Evolutionary conservation across 1,140 invertebrate genomes (phyloP).

Genomic region (Sinella curviseta): DNA sequence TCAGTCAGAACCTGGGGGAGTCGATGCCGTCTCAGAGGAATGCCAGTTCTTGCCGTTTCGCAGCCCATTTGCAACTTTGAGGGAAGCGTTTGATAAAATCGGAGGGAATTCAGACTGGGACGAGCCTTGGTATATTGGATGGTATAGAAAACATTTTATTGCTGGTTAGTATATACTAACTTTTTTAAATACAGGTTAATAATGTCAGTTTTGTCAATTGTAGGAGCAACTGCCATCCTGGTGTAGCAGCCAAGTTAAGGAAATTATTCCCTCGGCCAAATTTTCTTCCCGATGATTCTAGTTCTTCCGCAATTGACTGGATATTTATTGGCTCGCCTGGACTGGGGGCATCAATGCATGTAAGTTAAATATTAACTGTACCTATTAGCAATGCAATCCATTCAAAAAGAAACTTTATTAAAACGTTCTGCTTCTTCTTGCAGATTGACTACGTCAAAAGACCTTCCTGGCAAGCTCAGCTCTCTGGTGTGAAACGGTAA

Average conservation of each 20-base stretch:
- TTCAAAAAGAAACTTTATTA: not conserved
- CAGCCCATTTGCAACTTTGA: conserved; percentile 57
- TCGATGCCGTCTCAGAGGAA: conserved; percentile 53
- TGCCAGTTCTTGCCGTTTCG: conserved; percentile 62
- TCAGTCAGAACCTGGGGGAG: conserved; percentile 52
- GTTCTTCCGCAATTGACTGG: conserved; percentile 85
- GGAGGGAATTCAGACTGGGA: conserved; percentile 44
- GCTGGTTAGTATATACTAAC: not conserved
- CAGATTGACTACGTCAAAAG: conserved; percentile 47
- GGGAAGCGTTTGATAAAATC: conserved; percentile 55
- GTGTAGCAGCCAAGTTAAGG: conserved; percentile 56
- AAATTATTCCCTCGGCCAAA: conserved; percentile 59
- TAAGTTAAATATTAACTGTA: conserved; percentile 59
- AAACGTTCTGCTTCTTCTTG: not conserved
- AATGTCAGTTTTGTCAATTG: not conserved
- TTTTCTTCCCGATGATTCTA: conserved; percentile 68
- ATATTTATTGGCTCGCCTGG: conserved; percentile 88
- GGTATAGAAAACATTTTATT: conserved; percentile 54
- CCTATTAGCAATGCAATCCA: not conserved
- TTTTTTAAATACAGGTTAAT: too few relatives aligned
- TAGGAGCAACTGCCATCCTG: conserved; percentile 61
- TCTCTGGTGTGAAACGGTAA: conserved; percentile 36
- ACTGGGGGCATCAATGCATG: conserved; percentile 89
- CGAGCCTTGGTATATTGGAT: conserved; percentile 61
- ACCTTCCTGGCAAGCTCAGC: conserved; percentile 47